A percentile compares a stretch with the other conserved stretches of the same genome.
Evolutionary conservation across 2,797 vertebrate genomes (phyloP).

Genomic region (Leuciscus waleckii): DNA sequence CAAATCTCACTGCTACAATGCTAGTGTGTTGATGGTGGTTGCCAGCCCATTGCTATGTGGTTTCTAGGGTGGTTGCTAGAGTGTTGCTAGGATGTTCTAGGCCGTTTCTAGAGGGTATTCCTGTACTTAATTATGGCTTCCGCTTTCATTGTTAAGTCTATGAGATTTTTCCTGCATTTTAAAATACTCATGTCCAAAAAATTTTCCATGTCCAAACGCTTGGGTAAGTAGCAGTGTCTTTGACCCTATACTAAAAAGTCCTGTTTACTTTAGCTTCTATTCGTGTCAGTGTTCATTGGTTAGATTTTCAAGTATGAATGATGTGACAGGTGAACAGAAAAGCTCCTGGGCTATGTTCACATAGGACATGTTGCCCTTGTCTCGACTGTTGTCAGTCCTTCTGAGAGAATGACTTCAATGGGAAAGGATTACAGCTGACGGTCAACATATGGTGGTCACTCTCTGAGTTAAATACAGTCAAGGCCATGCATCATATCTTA

Average conservation of each 20-base stretch:
- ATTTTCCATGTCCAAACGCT: background rate
- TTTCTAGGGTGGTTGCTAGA: background rate
- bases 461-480: slow-evolving; percentile 4
- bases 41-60: background rate
- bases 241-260: background rate
- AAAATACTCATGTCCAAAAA: background rate
- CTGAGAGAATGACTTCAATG: slow-evolving; percentile 17
- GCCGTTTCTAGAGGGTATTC: background rate
- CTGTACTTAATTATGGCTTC: background rate
- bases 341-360: slow-evolving; percentile 16
- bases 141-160: background rate
- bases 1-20: background rate
- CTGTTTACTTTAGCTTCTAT: background rate
- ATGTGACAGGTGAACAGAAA: slow-evolving; percentile 24
- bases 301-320: slow-evolving; percentile 2
- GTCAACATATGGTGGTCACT: slow-evolving; percentile 9
- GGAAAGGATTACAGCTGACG: background rate
- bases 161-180: background rate
- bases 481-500: background rate
- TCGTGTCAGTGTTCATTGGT: background rate
- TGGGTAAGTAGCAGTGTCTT: background rate
- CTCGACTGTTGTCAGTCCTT: background rate
- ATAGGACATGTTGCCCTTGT: background rate
- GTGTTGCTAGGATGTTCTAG: background rate
- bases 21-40: background rate